phyloP scores from a whole-genome alignment of 2,888 invertebrate genomes.

The Tromatobia lineatoria region DNA sequence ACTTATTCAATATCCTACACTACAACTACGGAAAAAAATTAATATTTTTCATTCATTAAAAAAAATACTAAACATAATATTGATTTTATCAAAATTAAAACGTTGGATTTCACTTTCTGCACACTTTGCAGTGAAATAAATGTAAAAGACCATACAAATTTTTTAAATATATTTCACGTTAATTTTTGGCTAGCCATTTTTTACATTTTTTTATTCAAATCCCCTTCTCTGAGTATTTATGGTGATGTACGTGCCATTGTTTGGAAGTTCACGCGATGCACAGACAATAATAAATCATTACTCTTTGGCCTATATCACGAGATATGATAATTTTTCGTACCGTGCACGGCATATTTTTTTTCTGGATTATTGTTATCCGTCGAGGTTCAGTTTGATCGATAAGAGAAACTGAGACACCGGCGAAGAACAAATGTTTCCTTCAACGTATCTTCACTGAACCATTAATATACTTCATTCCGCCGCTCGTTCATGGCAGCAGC shows the following conservation, averaged over 20 bases:
- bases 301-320: constrained; percentile 34
- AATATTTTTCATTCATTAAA: too few species aligned
- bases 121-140: too few species aligned
- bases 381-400: constrained; percentile 68
- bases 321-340: constrained; percentile 27
- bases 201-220: background rate
- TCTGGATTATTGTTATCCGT: constrained; percentile 18
- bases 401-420: constrained; percentile 60
- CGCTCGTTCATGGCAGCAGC: background rate
- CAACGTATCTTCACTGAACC: constrained; percentile 12
- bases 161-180: too few species aligned
- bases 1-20: too few species aligned
- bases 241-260: background rate
- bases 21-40: too few species aligned
- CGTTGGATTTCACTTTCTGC: too few species aligned
- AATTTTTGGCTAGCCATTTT: too few species aligned
- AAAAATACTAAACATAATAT: too few species aligned
- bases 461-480: constrained; percentile 13
- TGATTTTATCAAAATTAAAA: too few species aligned
- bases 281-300: constrained; percentile 26
- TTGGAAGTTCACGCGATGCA: background rate
- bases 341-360: constrained; percentile 30
- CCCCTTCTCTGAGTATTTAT: background rate
- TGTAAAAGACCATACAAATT: too few species aligned
- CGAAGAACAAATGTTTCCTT: constrained; percentile 45